phyloP scores from a whole-genome alignment of 2,888 invertebrate genomes.

The Lycia hirtaria region DNA sequence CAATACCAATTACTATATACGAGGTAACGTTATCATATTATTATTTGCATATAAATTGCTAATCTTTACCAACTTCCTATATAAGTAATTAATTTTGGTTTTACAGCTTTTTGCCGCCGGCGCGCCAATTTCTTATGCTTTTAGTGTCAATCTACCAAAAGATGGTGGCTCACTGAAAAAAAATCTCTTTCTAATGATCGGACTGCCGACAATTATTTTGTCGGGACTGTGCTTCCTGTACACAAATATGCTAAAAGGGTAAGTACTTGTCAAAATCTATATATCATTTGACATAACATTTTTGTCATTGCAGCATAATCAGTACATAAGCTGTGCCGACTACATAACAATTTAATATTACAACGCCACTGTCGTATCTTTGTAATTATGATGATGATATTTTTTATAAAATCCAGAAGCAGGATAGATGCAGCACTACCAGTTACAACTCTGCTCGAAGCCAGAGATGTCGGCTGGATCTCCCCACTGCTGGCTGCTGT shows the following conservation, averaged over 20 bases:
- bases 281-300: too few species aligned
- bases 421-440: slow-evolving; percentile 86
- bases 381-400: neutral
- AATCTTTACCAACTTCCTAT: too few species aligned
- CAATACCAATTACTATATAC: slow-evolving; percentile 74
- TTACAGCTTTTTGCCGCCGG: slow-evolving; percentile 76
- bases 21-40: slow-evolving; percentile 76
- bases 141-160: slow-evolving; percentile 68
- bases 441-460: slow-evolving; percentile 85
- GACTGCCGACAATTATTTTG: slow-evolving; percentile 67
- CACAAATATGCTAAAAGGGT: slow-evolving; percentile 80
- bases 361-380: too few species aligned
- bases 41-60: too few species aligned
- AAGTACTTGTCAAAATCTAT: too few species aligned
- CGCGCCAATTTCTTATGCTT: slow-evolving; percentile 78
- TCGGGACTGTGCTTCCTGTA: slow-evolving; percentile 75
- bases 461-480: slow-evolving; percentile 86
- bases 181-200: slow-evolving; percentile 68
- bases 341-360: too few species aligned
- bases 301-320: too few species aligned
- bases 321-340: too few species aligned
- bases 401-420: slow-evolving; percentile 65
- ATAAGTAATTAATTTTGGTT: slow-evolving; percentile 1
- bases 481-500: slow-evolving; percentile 85
- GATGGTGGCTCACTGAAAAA: slow-evolving; percentile 64